Base-by-base conservation (phyloP, 2,113 vertebrate genomes). In the Procavia capensis region DNA sequence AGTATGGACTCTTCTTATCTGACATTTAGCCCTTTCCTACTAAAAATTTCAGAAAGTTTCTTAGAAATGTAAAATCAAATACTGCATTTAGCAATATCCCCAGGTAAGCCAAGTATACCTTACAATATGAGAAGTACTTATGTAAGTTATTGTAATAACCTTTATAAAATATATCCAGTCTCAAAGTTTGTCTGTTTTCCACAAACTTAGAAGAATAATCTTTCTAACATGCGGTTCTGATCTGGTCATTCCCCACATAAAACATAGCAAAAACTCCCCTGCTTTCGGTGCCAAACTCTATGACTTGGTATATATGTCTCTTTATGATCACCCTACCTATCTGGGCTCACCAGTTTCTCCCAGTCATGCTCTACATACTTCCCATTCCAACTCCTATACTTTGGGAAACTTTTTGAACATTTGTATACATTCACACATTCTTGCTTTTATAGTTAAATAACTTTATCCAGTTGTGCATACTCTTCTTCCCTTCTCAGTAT, bases 241-340 rank as follows among this genome's bases (percentile, higher is more conserved):
- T 5, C 31, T 8, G 19, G 22, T 84, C 59, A 36, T 31, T 29
- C 9, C 29, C 64, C 4, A 64, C 20, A 39, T 61, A 31, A 88
- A n/a, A 36, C 9, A 19, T 19, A 24, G 17, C 43, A 27, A 50
- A 1, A 89, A 2, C 8, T 59, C 31, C 75, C 59, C 17, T 43
- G 39, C 14, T 75, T 34, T 54, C 22, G 59, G 8, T 11, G 3
- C 17, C 9, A 36, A 84, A 54, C 16, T 66, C 43, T 0, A 36
- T 0, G 8, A 24, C 22, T 3, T 5, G 17, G 22, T 0, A 0
- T 31, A 2, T 81, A 4, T 1, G 9, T 22, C 3, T 41, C 27
- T 16, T 50, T 29, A 2, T 25, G 43, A 10, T 76, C 13, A 45
- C 7, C 2, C 2, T 27, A 0, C 14, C 3, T 76, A 20, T 45